Percentiles rank a stretch among this genome's conserved stretches.
Evolutionary conservation across 2,888 invertebrate species (phyloP).

Genomic region (Tipula unca): DNA sequence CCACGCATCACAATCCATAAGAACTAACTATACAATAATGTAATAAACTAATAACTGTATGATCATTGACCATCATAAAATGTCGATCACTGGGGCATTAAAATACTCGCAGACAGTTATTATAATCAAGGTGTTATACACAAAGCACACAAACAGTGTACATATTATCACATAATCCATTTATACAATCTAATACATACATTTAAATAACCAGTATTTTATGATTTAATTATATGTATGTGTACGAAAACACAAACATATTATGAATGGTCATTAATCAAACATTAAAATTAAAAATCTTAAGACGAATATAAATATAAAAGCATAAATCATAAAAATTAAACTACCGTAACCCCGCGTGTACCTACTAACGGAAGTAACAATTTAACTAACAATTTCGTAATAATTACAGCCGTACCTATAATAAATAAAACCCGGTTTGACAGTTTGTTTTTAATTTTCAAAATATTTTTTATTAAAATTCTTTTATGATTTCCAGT

Average conservation of each 20-base stretch:
- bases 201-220: neutral
- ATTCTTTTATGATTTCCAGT: conserved; percentile 30
- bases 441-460: neutral
- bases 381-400: neutral
- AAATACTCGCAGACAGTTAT: neutral
- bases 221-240: neutral
- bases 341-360: neutral
- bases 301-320: neutral
- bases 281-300: neutral
- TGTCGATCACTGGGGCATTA: neutral
- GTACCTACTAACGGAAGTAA: neutral
- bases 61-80: neutral
- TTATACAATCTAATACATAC: neutral
- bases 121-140: neutral
- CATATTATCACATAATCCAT: neutral
- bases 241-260: neutral
- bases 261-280: neutral
- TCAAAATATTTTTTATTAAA: neutral
- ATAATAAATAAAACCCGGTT: neutral
- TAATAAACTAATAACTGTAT: neutral
- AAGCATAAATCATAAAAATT: neutral
- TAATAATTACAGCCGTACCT: neutral
- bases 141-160: neutral
- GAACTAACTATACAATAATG: no score
- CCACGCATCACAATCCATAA: neutral